A percentile compares a stretch with the other conserved stretches of the same genome.
phyloP scores from a whole-genome alignment of 2,113 vertebrate species.

The Porphyrio hochstetteri region DNA sequence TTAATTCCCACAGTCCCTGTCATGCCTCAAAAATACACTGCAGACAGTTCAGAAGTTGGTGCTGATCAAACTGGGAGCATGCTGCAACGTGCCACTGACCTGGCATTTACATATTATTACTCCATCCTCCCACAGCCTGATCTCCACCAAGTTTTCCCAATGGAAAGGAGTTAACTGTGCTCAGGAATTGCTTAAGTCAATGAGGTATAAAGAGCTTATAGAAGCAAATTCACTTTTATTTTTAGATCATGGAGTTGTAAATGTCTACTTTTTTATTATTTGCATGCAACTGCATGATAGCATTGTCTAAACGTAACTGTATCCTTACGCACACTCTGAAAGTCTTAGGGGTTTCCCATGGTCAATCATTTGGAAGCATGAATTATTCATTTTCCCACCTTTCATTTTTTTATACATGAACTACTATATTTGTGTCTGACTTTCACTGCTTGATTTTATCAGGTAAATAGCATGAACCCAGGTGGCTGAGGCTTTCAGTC shows the following conservation, averaged over 20 bases:
- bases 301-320: constrained; percentile 38
- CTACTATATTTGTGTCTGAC: constrained; percentile 12
- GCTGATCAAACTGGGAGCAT: neutral
- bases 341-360: neutral
- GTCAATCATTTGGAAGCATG: constrained; percentile 13
- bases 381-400: constrained; percentile 42
- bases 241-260: neutral
- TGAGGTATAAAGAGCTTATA: neutral
- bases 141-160: neutral
- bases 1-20: neutral
- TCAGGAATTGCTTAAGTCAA: neutral
- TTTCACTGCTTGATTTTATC: constrained; percentile 36
- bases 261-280: constrained; percentile 26
- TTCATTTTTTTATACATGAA: constrained; percentile 6
- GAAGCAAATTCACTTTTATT: constrained; percentile 8
- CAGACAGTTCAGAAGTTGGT: neutral
- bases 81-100: neutral
- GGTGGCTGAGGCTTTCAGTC: neutral
- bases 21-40: neutral
- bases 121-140: neutral
- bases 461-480: constrained; percentile 21
- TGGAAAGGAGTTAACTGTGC: neutral
- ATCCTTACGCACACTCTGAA: constrained; percentile 1
- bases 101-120: neutral
- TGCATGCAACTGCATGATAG: neutral